phyloP scores from a whole-genome alignment of 2,888 invertebrate genomes.

The Drosophila setosimentum region DNA sequence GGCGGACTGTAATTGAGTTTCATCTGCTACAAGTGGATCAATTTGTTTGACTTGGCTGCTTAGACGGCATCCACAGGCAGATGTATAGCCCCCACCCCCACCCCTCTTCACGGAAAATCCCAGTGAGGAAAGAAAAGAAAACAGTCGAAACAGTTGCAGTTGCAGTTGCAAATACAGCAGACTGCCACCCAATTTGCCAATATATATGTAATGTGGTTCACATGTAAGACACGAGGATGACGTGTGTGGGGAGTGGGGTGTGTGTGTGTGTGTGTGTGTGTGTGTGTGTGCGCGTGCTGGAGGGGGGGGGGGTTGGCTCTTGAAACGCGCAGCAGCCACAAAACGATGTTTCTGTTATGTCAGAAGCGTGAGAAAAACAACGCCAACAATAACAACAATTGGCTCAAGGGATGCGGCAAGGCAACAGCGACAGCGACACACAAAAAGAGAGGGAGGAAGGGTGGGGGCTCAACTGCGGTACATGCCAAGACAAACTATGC shows the following conservation, averaged over 20 bases:
- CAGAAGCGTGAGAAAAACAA: constrained; percentile 54
- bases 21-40: constrained; percentile 67
- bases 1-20: constrained; percentile 19
- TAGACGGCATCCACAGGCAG: constrained; percentile 16
- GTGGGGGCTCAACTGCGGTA: constrained; percentile 35
- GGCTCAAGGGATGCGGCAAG: constrained; percentile 33
- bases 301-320: constrained; percentile 6
- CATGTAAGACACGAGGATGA: background rate
- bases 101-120: too few species aligned
- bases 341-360: constrained; percentile 41
- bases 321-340: constrained; percentile 30
- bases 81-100: too few species aligned
- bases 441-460: background rate
- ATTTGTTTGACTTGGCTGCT: constrained; percentile 55
- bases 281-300: background rate
- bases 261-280: background rate
- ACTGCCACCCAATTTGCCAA: constrained; percentile 56
- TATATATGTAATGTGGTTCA: constrained; percentile 40
- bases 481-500: constrained; percentile 78
- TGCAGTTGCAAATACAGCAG: constrained; percentile 32
- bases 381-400: constrained; percentile 33
- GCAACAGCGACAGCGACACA: constrained; percentile 15
- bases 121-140: background rate
- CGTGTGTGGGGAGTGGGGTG: background rate
- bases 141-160: constrained; percentile 9